A percentile compares a stretch with the other conserved stretches of the same genome.
These are phyloP conservation scores for Phoebastria nigripes DNA, from an alignment of 2,797 vertebrate genomes.

Conservation along the genomic window DNA sequence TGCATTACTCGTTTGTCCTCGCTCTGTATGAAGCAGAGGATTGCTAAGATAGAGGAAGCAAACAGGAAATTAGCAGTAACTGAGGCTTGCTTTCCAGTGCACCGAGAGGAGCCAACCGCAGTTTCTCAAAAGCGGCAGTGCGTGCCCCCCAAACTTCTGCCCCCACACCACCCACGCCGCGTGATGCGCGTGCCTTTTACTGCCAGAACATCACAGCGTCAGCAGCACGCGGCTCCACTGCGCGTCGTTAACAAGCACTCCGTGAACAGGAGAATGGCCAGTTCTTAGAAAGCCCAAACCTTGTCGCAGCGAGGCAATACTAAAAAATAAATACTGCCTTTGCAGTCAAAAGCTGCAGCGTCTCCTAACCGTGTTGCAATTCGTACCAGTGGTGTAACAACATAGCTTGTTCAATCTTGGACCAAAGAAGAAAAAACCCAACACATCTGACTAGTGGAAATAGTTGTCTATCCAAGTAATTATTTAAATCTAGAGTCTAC, in stretches of 20 bases:
- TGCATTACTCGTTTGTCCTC: not conserved
- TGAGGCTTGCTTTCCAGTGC: not conserved
- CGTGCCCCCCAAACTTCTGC: not conserved
- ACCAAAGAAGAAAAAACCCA: not conserved
- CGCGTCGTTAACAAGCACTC: fast-evolving
- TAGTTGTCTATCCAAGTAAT: not conserved
- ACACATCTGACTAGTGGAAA: not conserved
- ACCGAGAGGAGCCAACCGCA: not conserved
- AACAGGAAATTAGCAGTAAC: not conserved
- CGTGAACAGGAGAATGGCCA: not conserved
- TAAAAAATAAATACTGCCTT: not conserved
- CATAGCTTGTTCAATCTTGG: not conserved
- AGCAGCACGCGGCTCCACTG: not conserved
- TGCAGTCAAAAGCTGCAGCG: not conserved
- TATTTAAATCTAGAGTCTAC: not conserved
- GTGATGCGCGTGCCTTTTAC: fast-evolving
- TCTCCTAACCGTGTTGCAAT: not conserved
- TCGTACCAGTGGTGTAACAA: not conserved
- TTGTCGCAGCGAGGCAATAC: too few species aligned
- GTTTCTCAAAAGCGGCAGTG: not conserved
- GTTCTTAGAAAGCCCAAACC: not conserved
- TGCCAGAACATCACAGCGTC: not conserved
- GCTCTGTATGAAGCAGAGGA: not conserved
- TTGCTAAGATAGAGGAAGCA: not conserved
- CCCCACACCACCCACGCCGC: fast-evolving